phyloP scores from a whole-genome alignment of 2,797 vertebrate genomes.

The Hippoglossus hippoglossus region DNA sequence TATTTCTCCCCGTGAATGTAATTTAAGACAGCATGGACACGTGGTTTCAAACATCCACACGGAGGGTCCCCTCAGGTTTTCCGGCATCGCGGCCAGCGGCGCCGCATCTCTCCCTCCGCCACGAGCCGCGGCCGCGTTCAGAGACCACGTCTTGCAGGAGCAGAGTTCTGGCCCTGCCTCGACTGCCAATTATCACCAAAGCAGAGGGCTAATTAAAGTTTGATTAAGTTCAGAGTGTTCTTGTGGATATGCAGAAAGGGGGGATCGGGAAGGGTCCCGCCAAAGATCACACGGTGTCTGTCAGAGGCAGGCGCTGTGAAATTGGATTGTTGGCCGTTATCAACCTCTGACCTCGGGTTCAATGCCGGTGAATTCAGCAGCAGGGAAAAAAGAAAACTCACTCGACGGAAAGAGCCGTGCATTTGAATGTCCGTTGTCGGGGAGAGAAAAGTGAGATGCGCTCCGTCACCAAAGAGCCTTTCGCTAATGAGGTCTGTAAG shows the following conservation, averaged over 20 bases:
- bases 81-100: slow-evolving; percentile 41
- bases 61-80: slow-evolving; percentile 9
- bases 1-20: background rate
- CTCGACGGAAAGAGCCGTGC: slow-evolving; percentile 40
- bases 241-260: slow-evolving; percentile 77
- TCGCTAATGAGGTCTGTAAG: slow-evolving; percentile 70
- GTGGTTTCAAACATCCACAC: background rate
- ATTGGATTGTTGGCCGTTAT: slow-evolving; percentile 83
- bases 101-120: slow-evolving; percentile 40
- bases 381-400: slow-evolving; percentile 48
- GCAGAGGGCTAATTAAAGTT: slow-evolving; percentile 85
- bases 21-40: slow-evolving; percentile 11
- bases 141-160: slow-evolving; percentile 55
- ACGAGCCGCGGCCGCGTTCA: slow-evolving; percentile 57
- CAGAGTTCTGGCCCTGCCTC: slow-evolving; percentile 68
- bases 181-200: slow-evolving; percentile 83
- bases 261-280: slow-evolving; percentile 58
- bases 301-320: slow-evolving; percentile 83
- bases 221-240: slow-evolving; percentile 83
- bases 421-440: slow-evolving; percentile 34
- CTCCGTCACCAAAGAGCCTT: slow-evolving; percentile 37
- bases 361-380: slow-evolving; percentile 49
- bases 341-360: slow-evolving; percentile 75
- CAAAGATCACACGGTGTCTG: slow-evolving; percentile 77
- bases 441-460: slow-evolving; percentile 25